phyloP scores from a whole-genome alignment of 2,797 vertebrate species.

The Dipus sagitta region DNA sequence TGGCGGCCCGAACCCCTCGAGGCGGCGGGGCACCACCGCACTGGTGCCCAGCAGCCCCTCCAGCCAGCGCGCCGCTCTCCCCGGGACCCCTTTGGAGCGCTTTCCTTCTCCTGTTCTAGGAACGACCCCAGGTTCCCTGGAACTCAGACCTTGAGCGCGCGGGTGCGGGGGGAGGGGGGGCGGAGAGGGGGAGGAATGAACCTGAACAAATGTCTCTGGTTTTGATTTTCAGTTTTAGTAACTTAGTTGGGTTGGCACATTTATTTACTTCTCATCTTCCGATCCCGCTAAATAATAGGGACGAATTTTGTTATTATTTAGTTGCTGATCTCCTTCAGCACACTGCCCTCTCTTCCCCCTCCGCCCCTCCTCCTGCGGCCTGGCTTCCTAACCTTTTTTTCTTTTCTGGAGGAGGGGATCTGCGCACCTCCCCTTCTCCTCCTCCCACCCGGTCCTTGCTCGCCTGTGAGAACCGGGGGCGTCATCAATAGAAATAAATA shows the following conservation, averaged over 20 bases:
- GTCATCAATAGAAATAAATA: constrained; percentile 66
- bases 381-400: constrained; percentile 42
- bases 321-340: neutral
- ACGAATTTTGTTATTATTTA: neutral
- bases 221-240: neutral
- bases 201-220: neutral
- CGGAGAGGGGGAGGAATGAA: neutral
- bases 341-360: neutral
- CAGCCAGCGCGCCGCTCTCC: neutral
- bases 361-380: neutral
- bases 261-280: neutral
- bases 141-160: constrained; percentile 1
- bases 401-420: constrained; percentile 43
- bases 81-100: constrained; percentile 40
- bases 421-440: constrained; percentile 19
- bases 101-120: constrained; percentile 22
- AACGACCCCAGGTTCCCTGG: neutral
- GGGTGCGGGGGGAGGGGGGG: too few species aligned
- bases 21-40: neutral
- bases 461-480: constrained; percentile 65
- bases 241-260: constrained; percentile 33
- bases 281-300: neutral
- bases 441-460: constrained; percentile 45
- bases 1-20: neutral
- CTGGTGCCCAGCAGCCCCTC: neutral